Percentiles rank a stretch among this genome's conserved stretches.
These are phyloP conservation scores for Arion vulgaris DNA, from an alignment of 1,140 invertebrate species.

Conservation along the genomic window DNA sequence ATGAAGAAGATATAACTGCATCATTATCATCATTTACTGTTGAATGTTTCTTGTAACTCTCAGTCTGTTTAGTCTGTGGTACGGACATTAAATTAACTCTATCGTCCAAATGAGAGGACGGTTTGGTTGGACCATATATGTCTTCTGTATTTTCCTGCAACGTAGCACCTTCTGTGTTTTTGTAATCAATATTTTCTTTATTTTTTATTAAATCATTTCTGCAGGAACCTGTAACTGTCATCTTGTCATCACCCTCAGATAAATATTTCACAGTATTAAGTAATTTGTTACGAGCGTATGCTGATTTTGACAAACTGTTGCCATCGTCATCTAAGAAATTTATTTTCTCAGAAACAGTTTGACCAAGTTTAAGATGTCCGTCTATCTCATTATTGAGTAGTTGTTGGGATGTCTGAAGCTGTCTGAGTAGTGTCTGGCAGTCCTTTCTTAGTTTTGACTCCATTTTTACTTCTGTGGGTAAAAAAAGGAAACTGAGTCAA, in stretches of 20 bases:
- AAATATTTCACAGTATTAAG: not conserved
- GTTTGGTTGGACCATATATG: not conserved
- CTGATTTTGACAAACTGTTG: not conserved
- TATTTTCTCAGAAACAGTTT: not conserved
- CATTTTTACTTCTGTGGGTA: not conserved
- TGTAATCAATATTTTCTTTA: not conserved
- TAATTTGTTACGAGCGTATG: not conserved
- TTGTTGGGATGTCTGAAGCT: constrained; percentile 1
- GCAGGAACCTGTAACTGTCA: not conserved
- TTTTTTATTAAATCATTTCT: not conserved
- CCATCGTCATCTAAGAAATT: not conserved
- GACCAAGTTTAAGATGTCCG: not conserved
- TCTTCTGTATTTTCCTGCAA: not conserved
- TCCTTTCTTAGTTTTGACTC: not conserved
- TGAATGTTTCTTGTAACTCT: not conserved
- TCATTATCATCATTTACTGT: not conserved
- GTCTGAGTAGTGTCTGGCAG: constrained; percentile 1
- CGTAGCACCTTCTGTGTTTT: not conserved
- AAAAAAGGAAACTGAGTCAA: too few species aligned
- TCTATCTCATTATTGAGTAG: not conserved
- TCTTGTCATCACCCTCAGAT: not conserved
- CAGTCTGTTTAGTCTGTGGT: not conserved
- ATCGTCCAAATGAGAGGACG: not conserved
- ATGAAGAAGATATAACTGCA: not conserved
- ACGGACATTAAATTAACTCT: not conserved